phyloP scores from a whole-genome alignment of 1,140 invertebrate genomes.

The Globodera ellingtonae region DNA sequence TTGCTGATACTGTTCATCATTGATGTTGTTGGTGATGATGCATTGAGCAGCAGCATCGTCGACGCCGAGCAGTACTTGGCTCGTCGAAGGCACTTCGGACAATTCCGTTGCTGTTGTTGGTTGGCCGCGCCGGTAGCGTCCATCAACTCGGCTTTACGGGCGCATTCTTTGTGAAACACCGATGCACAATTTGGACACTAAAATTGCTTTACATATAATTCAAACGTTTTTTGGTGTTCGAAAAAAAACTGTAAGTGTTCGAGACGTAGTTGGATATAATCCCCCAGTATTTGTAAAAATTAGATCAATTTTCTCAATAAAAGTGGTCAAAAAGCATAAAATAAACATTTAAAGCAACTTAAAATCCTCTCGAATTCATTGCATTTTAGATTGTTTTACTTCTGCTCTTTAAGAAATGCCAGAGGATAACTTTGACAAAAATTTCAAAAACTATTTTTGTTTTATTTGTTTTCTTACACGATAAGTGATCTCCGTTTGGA shows the following conservation, averaged over 20 bases:
- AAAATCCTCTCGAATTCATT: neutral
- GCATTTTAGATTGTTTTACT: too few relatives aligned
- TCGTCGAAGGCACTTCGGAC: constrained; percentile 37
- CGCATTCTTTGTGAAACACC: constrained; percentile 42
- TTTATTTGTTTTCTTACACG: constrained; percentile 57
- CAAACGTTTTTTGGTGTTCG: neutral
- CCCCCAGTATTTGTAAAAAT: too few relatives aligned
- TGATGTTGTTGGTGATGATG: neutral
- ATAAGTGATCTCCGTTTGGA: constrained; percentile 66
- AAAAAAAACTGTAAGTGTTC: neutral
- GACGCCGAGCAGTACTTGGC: constrained; percentile 26
- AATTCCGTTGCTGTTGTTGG: constrained; percentile 16
- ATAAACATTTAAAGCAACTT: neutral
- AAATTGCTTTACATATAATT: neutral
- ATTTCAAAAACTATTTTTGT: too few relatives aligned
- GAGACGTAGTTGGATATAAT: too few relatives aligned
- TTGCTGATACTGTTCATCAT: neutral
- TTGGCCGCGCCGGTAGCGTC: neutral
- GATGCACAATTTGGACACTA: constrained; percentile 44
- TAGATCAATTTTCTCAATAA: too few relatives aligned
- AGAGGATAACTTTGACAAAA: too few relatives aligned
- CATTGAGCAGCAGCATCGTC: too few relatives aligned
- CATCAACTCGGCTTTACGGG: constrained; percentile 22
- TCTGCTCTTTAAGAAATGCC: too few relatives aligned
- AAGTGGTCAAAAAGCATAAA: too few relatives aligned